Percentiles rank a stretch among this genome's conserved stretches.
Conservation (phyloP, 2,888 invertebrate genomes). For the Hirudinaria manillensis region DNA sequence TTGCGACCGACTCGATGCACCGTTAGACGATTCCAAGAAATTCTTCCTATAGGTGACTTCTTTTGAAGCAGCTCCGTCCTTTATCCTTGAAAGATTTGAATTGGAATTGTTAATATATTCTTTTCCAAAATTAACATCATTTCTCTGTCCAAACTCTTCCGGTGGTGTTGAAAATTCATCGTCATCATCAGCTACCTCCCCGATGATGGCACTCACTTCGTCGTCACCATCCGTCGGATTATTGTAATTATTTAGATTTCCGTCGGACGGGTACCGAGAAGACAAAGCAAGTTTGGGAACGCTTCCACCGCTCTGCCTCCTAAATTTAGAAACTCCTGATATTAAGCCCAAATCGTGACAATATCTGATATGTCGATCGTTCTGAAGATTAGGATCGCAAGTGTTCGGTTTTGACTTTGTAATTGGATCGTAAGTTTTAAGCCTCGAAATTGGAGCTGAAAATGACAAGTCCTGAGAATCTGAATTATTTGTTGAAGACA, state of each 20-base stretch:
- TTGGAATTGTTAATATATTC: slow-evolving; percentile 9
- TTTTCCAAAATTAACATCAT: neutral
- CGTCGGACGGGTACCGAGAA: neutral
- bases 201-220: neutral
- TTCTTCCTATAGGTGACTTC: neutral
- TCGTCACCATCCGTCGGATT: neutral
- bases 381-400: neutral
- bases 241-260: neutral
- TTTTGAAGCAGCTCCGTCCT: neutral
- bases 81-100: neutral
- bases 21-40: neutral
- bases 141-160: neutral
- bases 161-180: slow-evolving; percentile 6
- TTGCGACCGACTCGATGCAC: neutral
- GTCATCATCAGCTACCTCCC: neutral
- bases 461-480: too few species aligned
- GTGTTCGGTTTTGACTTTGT: too few species aligned
- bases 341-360: slow-evolving; percentile 8
- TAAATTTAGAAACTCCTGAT: neutral
- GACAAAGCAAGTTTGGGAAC: neutral
- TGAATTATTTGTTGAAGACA: too few species aligned
- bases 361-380: slow-evolving; percentile 3
- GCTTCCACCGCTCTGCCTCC: neutral
- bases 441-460: too few species aligned
- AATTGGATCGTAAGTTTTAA: too few species aligned